Base-by-base conservation (phyloP, 2,888 invertebrate genomes). In the Hirtodrosophila confusa region DNA sequence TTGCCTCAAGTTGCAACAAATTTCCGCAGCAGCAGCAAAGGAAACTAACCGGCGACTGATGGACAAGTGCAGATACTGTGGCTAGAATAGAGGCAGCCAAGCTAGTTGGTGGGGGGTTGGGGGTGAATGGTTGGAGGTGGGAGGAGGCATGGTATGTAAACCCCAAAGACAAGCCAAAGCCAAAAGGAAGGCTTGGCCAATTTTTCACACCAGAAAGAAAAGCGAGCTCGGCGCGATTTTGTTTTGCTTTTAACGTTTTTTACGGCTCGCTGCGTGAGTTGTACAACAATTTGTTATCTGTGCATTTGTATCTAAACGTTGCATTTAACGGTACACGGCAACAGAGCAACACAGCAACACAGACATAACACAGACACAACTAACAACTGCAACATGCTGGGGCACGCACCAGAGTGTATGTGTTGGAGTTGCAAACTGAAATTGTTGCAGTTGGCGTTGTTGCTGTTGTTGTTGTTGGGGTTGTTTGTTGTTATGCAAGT, bases 281-380 rank as follows among this genome's bases (percentile, higher is more conserved):
- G 78, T 77, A 69, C 77, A 76, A 75, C 76, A 79, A 82, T 84
- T 88, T 88, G 86, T 88, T 88, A 84, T 88, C 84, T 83, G 40
- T 53, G 77, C 69, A 77, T 65, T 84, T 82, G 84, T 86, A 84
- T 86, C 84, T 84, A 88, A 84, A 78, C 80, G 84, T 75, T 86
- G 84, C 78, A 83, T 79, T 88, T 84, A 84, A 84, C 84, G 88
- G 84, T 79, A 88, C 86, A 69, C 54, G 55, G 40, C 8, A 40
- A 47, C 29, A 41, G 58, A 57, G 23, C 11, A 64, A 43, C 23
- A 60, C 40, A 55, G 31, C 27, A 27, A 31, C 31, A 31, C 7
- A 31, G 31, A 31, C 31, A 31, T 7, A 31, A 31, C n/a, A n/a
- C n/a, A n/a, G n/a, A n/a, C n/a, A n/a, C 31, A 27, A 6, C 27